Evolutionary conservation across 2,888 invertebrate species (phyloP).

Genomic region (Bellardia pandia): DNA sequence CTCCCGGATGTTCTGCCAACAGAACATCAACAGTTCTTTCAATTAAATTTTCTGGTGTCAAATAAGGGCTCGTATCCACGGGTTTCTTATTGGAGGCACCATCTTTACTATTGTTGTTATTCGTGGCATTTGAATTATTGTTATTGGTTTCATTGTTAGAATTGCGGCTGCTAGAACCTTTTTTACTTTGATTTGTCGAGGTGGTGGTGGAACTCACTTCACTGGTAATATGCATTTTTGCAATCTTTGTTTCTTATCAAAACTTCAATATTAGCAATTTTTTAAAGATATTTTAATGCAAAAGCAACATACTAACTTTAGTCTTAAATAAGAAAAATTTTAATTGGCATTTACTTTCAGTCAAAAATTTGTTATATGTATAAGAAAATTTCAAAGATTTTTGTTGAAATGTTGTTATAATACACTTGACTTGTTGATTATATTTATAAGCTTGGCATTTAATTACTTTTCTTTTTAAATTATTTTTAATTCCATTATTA

Average conservation of each 20-base stretch:
- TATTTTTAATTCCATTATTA: neutral
- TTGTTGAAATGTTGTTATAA: slow-evolving; percentile 49
- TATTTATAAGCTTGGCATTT: slow-evolving; percentile 73
- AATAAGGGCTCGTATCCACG: slow-evolving; percentile 83
- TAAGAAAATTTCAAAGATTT: slow-evolving; percentile 26
- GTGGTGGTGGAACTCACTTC: slow-evolving; percentile 90
- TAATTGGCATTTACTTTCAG: too few relatives aligned
- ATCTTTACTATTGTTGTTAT: slow-evolving; percentile 77
- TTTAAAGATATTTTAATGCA: neutral
- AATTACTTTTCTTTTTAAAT: slow-evolving; percentile 54
- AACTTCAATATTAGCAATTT: neutral
- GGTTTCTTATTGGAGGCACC: slow-evolving; percentile 78
- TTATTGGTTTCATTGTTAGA: slow-evolving; percentile 74
- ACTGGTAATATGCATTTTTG: slow-evolving; percentile 91
- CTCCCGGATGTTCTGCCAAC: slow-evolving; percentile 95
- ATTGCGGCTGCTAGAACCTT: slow-evolving; percentile 60
- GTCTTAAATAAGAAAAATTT: neutral
- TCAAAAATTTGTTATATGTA: too few relatives aligned
- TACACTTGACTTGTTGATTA: slow-evolving; percentile 72
- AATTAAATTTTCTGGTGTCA: slow-evolving; percentile 92
- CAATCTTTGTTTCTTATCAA: slow-evolving; percentile 27
- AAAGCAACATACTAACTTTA: slow-evolving; percentile 19
- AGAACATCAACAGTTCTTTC: slow-evolving; percentile 93
- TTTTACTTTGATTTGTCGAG: slow-evolving; percentile 66
- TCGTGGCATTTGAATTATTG: slow-evolving; percentile 76